phyloP scores from a whole-genome alignment of 2,113 vertebrate species.

The Anas platyrhynchos region DNA sequence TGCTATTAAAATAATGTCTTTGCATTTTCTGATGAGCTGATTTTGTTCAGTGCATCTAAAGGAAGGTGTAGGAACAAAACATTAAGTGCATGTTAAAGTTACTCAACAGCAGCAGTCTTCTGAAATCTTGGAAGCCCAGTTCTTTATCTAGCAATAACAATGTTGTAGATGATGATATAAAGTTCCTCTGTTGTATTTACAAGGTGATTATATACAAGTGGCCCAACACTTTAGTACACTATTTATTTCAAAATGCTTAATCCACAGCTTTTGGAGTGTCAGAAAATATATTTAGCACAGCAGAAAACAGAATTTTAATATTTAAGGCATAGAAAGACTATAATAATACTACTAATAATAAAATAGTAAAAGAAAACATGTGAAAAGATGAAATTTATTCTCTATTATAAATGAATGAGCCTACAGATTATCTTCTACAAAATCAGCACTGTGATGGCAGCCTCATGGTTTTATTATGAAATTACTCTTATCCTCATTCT shows the following conservation, averaged over 20 bases:
- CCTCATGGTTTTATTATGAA: conserved; percentile 22
- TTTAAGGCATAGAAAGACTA: background rate
- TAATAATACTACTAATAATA: background rate
- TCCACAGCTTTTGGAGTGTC: background rate
- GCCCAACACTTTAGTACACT: background rate
- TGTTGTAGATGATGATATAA: background rate
- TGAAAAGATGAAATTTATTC: conserved; percentile 12
- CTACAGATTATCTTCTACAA: background rate
- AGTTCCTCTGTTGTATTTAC: background rate
- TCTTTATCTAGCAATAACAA: background rate
- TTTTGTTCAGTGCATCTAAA: conserved; percentile 10
- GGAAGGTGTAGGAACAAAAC: background rate
- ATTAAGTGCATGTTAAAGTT: background rate
- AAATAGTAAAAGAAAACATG: background rate
- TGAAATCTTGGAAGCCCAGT: background rate
- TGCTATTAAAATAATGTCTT: conserved; percentile 35
- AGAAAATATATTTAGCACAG: conserved; percentile 6
- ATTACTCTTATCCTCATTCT: conserved; percentile 29
- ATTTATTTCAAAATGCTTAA: background rate
- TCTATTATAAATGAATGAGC: conserved; percentile 23
- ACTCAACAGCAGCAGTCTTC: background rate
- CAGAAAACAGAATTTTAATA: background rate
- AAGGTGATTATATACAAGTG: background rate
- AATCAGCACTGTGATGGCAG: background rate
- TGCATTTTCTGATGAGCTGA: background rate